phyloP scores from a whole-genome alignment of 2,888 invertebrate genomes.

The Cerceris rybyensis region DNA sequence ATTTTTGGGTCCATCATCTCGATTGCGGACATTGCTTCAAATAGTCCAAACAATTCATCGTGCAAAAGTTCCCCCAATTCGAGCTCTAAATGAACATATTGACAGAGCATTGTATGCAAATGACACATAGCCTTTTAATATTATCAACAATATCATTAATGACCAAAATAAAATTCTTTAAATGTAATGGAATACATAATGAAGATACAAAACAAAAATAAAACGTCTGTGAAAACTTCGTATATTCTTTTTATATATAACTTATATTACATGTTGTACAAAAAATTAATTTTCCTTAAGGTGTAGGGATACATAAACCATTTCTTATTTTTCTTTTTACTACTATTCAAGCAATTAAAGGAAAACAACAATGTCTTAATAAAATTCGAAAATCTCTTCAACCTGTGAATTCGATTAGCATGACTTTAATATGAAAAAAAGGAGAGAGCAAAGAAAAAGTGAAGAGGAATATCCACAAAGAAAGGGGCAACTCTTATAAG shows the following conservation, averaged over 20 bases:
- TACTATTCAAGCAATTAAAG: too few species aligned
- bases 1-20: slow-evolving; percentile 99
- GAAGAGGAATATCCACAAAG: slow-evolving; percentile 5
- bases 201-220: not conserved
- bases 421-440: slow-evolving; percentile 1
- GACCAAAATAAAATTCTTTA: not conserved
- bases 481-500: slow-evolving; percentile 18
- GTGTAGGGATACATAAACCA: not conserved
- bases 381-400: too few species aligned
- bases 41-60: slow-evolving; percentile 94
- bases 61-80: slow-evolving; percentile 95
- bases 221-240: not conserved
- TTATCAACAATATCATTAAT: not conserved
- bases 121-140: not conserved
- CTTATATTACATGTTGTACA: not conserved
- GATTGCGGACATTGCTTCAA: slow-evolving; percentile 99
- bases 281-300: not conserved
- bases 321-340: too few species aligned
- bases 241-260: not conserved
- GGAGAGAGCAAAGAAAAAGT: slow-evolving; percentile 2
- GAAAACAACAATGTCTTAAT: too few species aligned
- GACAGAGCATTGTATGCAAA: slow-evolving; percentile 13
- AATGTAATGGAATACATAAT: not conserved
- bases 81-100: slow-evolving; percentile 85
- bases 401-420: too few species aligned